These are phyloP conservation scores for Pipistrellus kuhlii DNA, from an alignment of 2,797 vertebrate species.

Conservation along the genomic window DNA sequence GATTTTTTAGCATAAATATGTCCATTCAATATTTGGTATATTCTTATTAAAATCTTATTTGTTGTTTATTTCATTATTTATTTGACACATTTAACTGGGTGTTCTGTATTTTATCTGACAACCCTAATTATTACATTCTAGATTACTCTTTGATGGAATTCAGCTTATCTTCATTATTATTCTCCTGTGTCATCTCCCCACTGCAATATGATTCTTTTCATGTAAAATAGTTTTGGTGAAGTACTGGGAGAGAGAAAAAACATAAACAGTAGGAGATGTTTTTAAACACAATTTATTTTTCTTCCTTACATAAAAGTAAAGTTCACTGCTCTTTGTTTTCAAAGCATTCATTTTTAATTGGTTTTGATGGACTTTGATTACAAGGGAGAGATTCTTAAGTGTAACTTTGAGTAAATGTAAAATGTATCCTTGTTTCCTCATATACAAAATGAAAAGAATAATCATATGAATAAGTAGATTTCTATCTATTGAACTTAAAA, in stretches of 20 bases:
- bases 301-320: neutral
- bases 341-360: neutral
- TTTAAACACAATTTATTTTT: slow-evolving; percentile 1
- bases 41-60: neutral
- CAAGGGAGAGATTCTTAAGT: neutral
- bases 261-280: neutral
- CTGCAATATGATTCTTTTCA: neutral
- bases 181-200: neutral
- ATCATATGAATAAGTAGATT: neutral
- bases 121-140: neutral
- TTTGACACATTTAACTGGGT: neutral
- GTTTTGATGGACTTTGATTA: neutral
- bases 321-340: neutral
- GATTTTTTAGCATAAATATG: neutral
- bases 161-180: neutral
- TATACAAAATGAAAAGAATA: neutral
- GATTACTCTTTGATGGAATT: neutral
- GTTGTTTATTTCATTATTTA: neutral
- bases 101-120: neutral
- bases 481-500: neutral
- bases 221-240: neutral
- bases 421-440: neutral
- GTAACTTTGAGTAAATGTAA: neutral
- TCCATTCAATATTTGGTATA: neutral
- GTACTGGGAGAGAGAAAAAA: neutral